These are phyloP conservation scores for Rhamnusium bicolor DNA, from an alignment of 2,888 invertebrate species.

Conservation along the genomic window DNA sequence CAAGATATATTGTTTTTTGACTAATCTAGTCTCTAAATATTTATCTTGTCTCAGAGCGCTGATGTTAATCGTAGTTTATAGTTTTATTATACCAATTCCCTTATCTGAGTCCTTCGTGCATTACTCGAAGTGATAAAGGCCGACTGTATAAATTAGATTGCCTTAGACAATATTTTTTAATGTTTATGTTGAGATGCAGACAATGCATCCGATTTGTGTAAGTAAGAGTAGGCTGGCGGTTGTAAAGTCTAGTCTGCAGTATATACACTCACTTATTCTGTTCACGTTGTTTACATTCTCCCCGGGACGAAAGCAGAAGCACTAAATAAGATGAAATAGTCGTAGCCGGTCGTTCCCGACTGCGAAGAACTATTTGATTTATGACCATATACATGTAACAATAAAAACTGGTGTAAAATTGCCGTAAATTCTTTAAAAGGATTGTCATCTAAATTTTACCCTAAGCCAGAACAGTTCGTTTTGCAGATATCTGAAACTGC, in stretches of 20 bases:
- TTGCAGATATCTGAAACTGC: no score
- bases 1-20: background rate
- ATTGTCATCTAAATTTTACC: no score
- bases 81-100: slow-evolving; percentile 5
- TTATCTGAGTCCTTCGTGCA: background rate
- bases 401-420: no score
- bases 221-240: background rate
- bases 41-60: background rate
- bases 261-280: background rate
- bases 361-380: background rate
- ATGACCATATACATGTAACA: no score
- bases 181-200: slow-evolving; percentile 5
- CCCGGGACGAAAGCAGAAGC: background rate
- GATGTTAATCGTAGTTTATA: background rate
- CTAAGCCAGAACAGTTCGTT: no score
- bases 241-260: background rate
- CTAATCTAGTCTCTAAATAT: background rate
- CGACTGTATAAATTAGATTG: background rate
- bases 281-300: background rate
- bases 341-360: background rate
- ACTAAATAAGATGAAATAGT: background rate
- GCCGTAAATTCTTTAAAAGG: no score
- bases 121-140: background rate
- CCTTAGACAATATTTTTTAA: background rate
- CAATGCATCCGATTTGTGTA: slow-evolving; percentile 19